Evolutionary conservation across 1,140 invertebrate species (phyloP), one percentile per base, ranked within the genome.

Genomic region (Drosophila takahashii): DNA sequence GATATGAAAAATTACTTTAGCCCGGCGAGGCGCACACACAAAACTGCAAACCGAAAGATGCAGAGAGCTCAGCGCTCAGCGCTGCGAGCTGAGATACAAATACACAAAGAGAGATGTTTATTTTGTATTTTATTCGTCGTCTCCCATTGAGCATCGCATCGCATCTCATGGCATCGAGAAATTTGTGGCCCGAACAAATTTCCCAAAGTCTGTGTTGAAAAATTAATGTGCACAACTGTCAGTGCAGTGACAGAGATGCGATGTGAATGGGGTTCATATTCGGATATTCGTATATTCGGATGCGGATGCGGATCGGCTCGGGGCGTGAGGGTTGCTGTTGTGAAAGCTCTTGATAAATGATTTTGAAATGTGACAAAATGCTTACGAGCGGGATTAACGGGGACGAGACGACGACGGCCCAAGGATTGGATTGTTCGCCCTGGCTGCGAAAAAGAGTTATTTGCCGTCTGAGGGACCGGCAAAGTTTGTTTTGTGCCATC

Each of bases 331-430:
- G 75, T 69, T 62, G 65, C 50, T 83, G 83, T 86, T 89, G 83
- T 86, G 75, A 83, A 89, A 86, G 83, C 83, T 89, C 87, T 84
- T 87, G 84, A 87, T 87, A 87, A 87, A 87, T 89, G 84, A 89
- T 84, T 87, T 89, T 89, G 80, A 89, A 87, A 87, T 87, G 84
- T 87, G 84, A 87, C 84, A 87, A 87, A 87, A 87, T 87, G 85
- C 84, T 87, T 89, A 87, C 85, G 84, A 90, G 72, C 87, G 76
- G 84, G 84, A 87, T 87, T 87, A 87, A 77, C 79, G 75, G 64
- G 26, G 56, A 69, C 51, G 77, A 54, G 53, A 59, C 48, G 45
- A 79, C 54, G 59, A 59, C 26, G 18, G 26, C 29, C 59, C 71
- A 54, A 74, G 48, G 57, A 62, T 27, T 61, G 48, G 57, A 62